Percentiles rank a stretch among this genome's conserved stretches.
Evolutionary conservation across 2,113 vertebrate genomes (phyloP).

Genomic region (Austrofundulus limnaeus): DNA sequence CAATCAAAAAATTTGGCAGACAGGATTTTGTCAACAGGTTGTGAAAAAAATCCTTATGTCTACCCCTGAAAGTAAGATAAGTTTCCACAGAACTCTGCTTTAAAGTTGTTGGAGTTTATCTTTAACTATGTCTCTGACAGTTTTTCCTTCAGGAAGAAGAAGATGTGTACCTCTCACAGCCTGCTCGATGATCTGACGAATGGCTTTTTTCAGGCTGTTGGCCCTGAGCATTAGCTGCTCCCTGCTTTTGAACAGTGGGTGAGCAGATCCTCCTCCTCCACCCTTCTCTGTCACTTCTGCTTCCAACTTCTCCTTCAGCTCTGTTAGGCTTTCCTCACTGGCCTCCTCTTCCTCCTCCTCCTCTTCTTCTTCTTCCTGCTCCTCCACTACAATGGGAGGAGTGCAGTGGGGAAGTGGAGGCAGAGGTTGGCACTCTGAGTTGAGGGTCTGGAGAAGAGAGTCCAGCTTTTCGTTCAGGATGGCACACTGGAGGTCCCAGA

Average conservation of each 20-base stretch:
- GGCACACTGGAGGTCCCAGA: constrained; percentile 80
- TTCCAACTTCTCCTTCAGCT: constrained; percentile 85
- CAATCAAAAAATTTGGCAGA: too few species aligned
- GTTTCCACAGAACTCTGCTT: too few species aligned
- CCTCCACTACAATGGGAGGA: constrained; percentile 88
- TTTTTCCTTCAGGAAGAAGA: not conserved
- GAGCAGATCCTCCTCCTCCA: constrained; percentile 69
- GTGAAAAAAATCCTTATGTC: too few species aligned
- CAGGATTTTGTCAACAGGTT: too few species aligned
- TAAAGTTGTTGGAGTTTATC: too few species aligned
- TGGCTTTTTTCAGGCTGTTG: constrained; percentile 96
- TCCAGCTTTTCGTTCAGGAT: constrained; percentile 95
- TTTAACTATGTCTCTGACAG: too few species aligned
- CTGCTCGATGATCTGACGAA: constrained; percentile 95
- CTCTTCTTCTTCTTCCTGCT: constrained; percentile 78
- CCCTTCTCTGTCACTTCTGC: constrained; percentile 82
- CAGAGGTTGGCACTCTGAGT: constrained; percentile 81
- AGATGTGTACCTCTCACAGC: constrained; percentile 86
- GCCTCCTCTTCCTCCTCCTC: constrained; percentile 83
- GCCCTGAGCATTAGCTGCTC: constrained; percentile 93
- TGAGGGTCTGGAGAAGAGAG: constrained; percentile 89
- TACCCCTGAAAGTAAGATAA: too few species aligned
- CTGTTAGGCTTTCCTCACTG: constrained; percentile 90
- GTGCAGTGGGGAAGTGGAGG: constrained; percentile 72
- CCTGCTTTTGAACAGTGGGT: constrained; percentile 83